Evolutionary conservation across 2,888 invertebrate genomes (phyloP), one percentile per base, ranked within the genome.

Genomic region (Pachliopta kotzebuea): DNA sequence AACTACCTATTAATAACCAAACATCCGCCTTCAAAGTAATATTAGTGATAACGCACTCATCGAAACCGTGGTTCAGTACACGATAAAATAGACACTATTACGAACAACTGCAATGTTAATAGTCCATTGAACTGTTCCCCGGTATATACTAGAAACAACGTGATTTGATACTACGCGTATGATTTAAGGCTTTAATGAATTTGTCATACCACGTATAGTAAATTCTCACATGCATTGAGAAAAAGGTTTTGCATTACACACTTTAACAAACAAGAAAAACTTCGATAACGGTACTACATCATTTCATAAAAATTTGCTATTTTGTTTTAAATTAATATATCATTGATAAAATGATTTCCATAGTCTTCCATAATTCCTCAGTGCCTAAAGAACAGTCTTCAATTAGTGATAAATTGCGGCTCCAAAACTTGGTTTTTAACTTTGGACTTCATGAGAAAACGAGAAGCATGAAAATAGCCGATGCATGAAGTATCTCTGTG

Each of bases 1-100:
- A 26, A 54, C 55, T 45, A 61, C 24, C 61, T 55, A 55, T 45
- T 42, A 55, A 55, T 49, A 55, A 45, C 53, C 54, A 21, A 21
- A 45, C 55, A 55, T 61, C 42, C 55, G 54, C 20, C 54, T 61
- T 55, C 61, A 45, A 45, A 61, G 45, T 55, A 55, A 61, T 61
- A 21, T 53, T 37, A 54, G 53, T 60, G 60, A 60, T 60, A 61
- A 55, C 55, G 45, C 29, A 55, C 49, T 29, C 53, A 55, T 55
- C 45, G 18, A 54, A 21, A 52, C 42, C 18, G 18, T 14, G 24
- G 20, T 37, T 53, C 21, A 54, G 24, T 53, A 26, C 17, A 26
- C 45, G 45, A 49, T 45, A 49, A 55, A 45, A 54, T 55, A 26
- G 21, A 55, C 61, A 29, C 45, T 55, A 61, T 54, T 21, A 17